Conservation (phyloP, 2,113 vertebrate species). For the Onychorhynchus coronatus region DNA sequence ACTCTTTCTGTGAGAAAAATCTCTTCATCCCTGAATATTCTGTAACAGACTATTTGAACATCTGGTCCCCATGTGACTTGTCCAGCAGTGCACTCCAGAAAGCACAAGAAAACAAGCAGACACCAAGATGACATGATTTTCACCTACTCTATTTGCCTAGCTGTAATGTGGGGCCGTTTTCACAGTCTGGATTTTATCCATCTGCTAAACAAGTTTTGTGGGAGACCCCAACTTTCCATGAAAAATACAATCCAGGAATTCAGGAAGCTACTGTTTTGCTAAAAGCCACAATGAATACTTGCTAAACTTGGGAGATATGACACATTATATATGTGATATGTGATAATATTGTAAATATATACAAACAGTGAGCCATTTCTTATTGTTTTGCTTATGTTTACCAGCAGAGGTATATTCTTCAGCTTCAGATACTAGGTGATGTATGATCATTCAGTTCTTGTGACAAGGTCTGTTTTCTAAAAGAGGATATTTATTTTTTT, state of each 20-base stretch:
- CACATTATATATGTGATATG: neutral
- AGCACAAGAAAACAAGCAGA: neutral
- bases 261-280: neutral
- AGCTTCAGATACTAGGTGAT: neutral
- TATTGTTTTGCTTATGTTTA: neutral
- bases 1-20: neutral
- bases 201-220: neutral
- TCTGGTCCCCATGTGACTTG: neutral
- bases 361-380: neutral
- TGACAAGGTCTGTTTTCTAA: neutral
- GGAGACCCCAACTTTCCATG: neutral
- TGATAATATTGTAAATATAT: neutral
- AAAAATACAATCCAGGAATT: neutral
- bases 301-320: neutral
- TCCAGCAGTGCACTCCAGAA: neutral
- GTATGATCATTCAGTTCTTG: neutral
- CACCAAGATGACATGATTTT: neutral
- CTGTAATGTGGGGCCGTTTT: neutral
- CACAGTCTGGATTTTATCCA: neutral
- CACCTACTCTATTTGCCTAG: neutral
- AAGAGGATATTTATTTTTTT: constrained; percentile 34
- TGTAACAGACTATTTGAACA: neutral
- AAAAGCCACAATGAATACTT: neutral
- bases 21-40: neutral
- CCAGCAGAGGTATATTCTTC: neutral